Evolutionary conservation across 2,888 invertebrate genomes (phyloP).

Genomic region (Dynastes hyllus): DNA sequence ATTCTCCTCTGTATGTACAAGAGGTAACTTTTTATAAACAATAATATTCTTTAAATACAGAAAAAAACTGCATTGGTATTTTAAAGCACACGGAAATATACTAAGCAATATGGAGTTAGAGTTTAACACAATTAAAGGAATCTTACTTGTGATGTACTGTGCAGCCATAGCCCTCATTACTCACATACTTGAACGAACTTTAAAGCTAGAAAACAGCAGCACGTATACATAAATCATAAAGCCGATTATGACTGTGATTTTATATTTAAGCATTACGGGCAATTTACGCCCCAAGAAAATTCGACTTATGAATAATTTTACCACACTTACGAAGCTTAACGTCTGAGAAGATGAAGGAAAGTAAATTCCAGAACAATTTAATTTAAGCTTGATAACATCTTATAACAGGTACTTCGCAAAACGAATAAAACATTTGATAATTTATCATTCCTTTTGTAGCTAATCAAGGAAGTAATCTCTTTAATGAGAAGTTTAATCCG

Average conservation of each 20-base stretch:
- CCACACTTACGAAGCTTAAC: conserved; percentile 19
- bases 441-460: conserved; percentile 41
- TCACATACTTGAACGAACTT: not conserved
- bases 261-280: conserved; percentile 26
- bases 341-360: conserved; percentile 5
- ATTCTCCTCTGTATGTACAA: no score
- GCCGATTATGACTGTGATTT: conserved; percentile 28
- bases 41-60: not conserved
- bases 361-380: conserved; percentile 40
- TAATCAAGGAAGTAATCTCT: conserved; percentile 19
- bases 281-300: conserved; percentile 22
- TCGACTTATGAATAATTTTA: conserved; percentile 35
- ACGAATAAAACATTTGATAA: conserved; percentile 14
- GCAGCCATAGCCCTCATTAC: not conserved
- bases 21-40: no score
- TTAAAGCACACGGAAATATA: no score
- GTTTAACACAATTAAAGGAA: not conserved
- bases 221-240: conserved; percentile 16
- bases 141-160: not conserved
- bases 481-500: conserved; percentile 29
- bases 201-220: not conserved
- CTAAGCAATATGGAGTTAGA: not conserved
- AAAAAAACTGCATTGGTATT: not conserved
- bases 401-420: conserved; percentile 2
- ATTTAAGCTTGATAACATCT: conserved; percentile 34